Evolutionary conservation across 2,888 invertebrate species (phyloP).

Genomic region (Polyommatus iphigenia): DNA sequence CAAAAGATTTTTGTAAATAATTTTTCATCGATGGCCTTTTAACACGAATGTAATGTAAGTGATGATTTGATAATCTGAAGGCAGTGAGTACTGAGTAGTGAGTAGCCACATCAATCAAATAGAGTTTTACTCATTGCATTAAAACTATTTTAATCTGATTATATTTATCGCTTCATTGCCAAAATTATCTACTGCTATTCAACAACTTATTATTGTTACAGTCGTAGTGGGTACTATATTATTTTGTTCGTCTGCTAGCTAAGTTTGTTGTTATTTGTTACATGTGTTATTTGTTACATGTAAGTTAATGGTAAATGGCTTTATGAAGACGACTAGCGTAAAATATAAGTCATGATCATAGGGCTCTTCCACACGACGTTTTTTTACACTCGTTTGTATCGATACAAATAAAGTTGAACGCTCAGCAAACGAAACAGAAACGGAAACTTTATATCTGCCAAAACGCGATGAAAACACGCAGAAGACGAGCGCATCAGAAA

Average conservation of each 20-base stretch:
- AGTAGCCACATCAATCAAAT: slow-evolving; percentile 24
- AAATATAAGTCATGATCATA: too few species aligned
- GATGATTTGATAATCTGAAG: slow-evolving; percentile 1
- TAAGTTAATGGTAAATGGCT: too few species aligned
- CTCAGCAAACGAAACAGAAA: too few species aligned
- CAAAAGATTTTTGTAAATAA: slow-evolving; percentile 18
- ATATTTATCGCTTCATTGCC: background rate
- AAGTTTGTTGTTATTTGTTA: too few species aligned
- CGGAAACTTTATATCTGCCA: too few species aligned
- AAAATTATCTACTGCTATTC: background rate
- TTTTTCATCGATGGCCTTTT: slow-evolving; percentile 24
- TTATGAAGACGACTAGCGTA: too few species aligned
- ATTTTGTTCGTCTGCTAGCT: background rate
- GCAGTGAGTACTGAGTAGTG: background rate
- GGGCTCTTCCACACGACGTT: too few species aligned
- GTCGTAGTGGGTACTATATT: background rate
- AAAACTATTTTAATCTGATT: background rate
- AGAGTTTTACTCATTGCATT: background rate
- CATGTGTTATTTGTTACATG: too few species aligned
- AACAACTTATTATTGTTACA: background rate
- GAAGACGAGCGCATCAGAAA: too few species aligned
- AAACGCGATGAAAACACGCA: too few species aligned
- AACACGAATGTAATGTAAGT: background rate
- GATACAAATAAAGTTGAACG: too few species aligned
- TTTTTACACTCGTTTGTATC: too few species aligned